Evolutionary conservation across 1,140 invertebrate species (phyloP).

Genomic region (Pseudoatta argentina): DNA sequence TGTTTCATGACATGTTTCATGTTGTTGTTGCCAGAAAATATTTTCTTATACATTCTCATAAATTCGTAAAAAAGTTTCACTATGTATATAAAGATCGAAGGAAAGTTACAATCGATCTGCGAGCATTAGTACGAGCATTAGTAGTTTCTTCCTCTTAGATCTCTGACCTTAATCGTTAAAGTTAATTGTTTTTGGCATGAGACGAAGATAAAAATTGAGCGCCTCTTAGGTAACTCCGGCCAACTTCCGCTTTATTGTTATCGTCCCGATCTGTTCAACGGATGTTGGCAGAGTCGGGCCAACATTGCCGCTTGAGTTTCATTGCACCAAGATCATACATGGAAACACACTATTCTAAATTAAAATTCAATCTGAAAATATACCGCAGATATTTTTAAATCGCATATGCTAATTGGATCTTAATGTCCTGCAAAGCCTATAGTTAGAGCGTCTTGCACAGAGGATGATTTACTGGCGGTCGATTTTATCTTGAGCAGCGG

Average conservation of each 20-base stretch:
- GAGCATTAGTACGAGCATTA: not conserved
- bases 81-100: not conserved
- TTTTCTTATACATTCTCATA: not conserved
- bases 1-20: not conserved
- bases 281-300: conserved; percentile 34
- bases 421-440: not conserved
- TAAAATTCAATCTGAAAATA: not conserved
- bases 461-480: conserved; percentile 3
- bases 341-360: not conserved
- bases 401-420: not conserved
- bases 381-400: not conserved
- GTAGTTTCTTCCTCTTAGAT: conserved; percentile 13
- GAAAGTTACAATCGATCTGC: conserved; percentile 17
- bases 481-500: conserved; percentile 41
- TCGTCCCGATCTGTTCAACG: conserved; percentile 48
- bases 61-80: no score
- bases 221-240: conserved; percentile 42
- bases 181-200: conserved; percentile 74
- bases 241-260: conserved; percentile 60
- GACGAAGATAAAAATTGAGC: conserved; percentile 57
- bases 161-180: conserved; percentile 72
- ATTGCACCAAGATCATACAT: conserved; percentile 17
- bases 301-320: conserved; percentile 17
- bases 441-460: conserved; percentile 15
- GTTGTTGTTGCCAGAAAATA: not conserved